Evolutionary conservation across 2,888 invertebrate species (phyloP).

Genomic region (Caenorhabditis angaria): DNA sequence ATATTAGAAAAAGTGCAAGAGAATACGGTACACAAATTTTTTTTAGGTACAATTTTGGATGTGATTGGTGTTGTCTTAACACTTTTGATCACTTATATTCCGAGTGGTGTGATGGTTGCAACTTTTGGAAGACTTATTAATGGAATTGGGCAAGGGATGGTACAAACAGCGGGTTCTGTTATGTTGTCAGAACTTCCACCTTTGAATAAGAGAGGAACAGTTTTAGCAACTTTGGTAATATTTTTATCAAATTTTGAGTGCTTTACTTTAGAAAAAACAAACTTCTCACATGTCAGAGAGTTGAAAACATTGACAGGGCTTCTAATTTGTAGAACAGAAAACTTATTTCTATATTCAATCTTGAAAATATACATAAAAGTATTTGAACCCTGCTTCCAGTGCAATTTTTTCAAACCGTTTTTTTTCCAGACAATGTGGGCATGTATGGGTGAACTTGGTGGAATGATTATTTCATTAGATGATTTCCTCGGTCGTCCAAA

Average conservation of each 20-base stretch:
- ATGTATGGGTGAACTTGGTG: conserved; percentile 63
- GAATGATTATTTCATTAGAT: conserved; percentile 62
- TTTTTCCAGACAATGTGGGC: conserved; percentile 67
- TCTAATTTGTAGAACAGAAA: too few species aligned
- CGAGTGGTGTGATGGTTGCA: conserved; percentile 53
- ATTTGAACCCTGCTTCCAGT: too few species aligned
- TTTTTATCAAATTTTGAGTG: not conserved
- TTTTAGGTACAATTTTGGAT: conserved; percentile 51
- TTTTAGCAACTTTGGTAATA: conserved; percentile 58
- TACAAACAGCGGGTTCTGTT: conserved; percentile 63
- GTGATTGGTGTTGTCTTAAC: conserved; percentile 62
- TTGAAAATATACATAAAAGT: too few species aligned
- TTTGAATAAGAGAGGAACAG: conserved; percentile 56
- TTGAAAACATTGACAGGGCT: too few species aligned
- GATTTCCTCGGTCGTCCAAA: conserved; percentile 49
- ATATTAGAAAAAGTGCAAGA: not conserved
- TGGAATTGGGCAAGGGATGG: conserved; percentile 67
- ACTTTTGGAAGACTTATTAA: conserved; percentile 63
- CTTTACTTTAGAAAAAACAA: too few species aligned
- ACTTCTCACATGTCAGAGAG: too few species aligned
- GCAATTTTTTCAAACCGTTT: not conserved
- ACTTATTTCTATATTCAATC: too few species aligned
- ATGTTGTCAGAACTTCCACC: conserved; percentile 66
- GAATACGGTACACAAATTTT: not conserved
- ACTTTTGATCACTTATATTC: conserved; percentile 51